Base-by-base conservation (phyloP, 1,140 invertebrate species). In the Pogonus chalceus region DNA sequence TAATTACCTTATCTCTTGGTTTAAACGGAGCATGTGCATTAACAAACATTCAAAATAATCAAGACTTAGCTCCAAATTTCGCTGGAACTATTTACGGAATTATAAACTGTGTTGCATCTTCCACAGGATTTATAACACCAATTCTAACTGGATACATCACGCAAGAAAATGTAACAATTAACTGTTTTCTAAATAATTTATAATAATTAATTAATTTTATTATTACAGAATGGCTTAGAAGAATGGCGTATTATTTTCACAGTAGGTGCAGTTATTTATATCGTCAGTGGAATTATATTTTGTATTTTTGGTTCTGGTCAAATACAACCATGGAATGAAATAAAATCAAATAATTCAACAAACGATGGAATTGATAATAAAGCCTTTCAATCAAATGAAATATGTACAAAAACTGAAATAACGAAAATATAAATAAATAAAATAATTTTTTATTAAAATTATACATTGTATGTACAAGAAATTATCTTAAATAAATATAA, bases 11-110 rank as follows among this genome's bases (percentile, higher is more conserved):
- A 35, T 87, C 88, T 0, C 76, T 92, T 59, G 83, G 87, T 1
- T 78, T 88, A 18, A 90, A 90, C 56, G 90, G 90, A 0, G 88
- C 90, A 35, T 84, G 86, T 0, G 88, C 87, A 20, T 76, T 88
- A 49, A 90, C 88, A 0, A 92, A 81, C 70, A 76, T 88, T 62
- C 83, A 87, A 61, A 92, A 92, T 66, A 86, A 89, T 56, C 82
- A 93, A 69, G 88, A 91, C 70, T 71, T 92, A 26, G 84, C 88
- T 0, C 84, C 84, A 1, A 91, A 88, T 68, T 88, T 79, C 72
- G 89, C 89, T 18, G 85, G 84, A 31, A 82, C 83, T 1, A 64
- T 87, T 7, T 87, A 86, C 55, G 84, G 85, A 18, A 81, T 87
- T 35, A 83, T 85, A 52, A 87, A 87, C 57, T 83, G 80, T 14